phyloP scores from a whole-genome alignment of 92 coral and sea anemone species.

The Plumapathes pennacea region DNA sequence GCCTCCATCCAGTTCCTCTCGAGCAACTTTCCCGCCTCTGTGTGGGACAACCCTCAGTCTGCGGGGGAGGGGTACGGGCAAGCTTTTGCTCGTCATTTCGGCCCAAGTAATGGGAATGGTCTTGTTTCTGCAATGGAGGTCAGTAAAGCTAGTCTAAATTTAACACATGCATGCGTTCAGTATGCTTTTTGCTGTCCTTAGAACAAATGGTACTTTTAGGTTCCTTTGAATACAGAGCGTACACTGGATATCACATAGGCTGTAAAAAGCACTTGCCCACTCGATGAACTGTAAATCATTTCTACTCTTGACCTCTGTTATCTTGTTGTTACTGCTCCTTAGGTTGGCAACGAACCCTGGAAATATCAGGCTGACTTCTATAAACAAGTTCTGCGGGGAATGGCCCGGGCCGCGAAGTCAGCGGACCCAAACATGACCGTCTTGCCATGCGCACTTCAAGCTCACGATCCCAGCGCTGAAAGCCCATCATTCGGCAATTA shows the following conservation, averaged over 20 bases:
- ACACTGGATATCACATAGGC: no score
- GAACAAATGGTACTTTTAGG: no score
- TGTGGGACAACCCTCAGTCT: slow-evolving; percentile 9
- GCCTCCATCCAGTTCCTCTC: slow-evolving; percentile 7
- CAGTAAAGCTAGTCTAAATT: no score
- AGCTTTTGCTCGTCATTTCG: slow-evolving; percentile 11
- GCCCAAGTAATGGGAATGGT: slow-evolving; percentile 1
- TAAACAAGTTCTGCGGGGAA: slow-evolving; percentile 19
- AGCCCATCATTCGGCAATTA: slow-evolving; percentile 9
- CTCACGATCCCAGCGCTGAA: slow-evolving; percentile 8
- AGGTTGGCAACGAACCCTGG: slow-evolving; percentile 27
- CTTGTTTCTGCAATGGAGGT: slow-evolving; percentile 13
- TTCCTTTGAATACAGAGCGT: no score
- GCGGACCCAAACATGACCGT: slow-evolving; percentile 17
- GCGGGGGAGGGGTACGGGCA: slow-evolving; percentile 12
- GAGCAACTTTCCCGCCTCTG: not conserved
- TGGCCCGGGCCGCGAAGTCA: slow-evolving; percentile 1
- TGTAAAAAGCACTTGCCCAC: no score
- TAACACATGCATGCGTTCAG: no score
- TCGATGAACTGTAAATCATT: not conserved
- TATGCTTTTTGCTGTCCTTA: no score
- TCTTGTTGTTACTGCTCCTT: not conserved
- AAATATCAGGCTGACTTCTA: slow-evolving; percentile 7
- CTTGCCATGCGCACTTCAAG: slow-evolving; percentile 23
- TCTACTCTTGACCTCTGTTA: not conserved